Evolutionary conservation across 2,888 invertebrate species (phyloP).

Genomic region (Synergus laeviventris): DNA sequence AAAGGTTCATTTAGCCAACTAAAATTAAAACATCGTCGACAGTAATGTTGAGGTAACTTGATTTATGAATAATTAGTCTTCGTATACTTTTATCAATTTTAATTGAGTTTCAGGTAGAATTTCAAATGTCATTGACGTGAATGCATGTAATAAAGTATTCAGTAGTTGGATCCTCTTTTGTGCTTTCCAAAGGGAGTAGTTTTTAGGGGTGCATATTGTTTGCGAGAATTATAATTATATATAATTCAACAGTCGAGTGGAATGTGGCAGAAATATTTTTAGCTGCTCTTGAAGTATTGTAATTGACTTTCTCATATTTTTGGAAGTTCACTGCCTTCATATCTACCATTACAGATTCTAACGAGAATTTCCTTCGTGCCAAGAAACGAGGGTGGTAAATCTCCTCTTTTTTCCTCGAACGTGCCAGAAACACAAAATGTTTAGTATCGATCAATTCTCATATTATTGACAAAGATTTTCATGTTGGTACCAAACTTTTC

Average conservation of each 20-base stretch:
- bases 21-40: slow-evolving; percentile 8
- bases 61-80: slow-evolving; percentile 4
- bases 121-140: too few relatives aligned
- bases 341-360: slow-evolving; percentile 27
- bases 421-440: slow-evolving; percentile 16
- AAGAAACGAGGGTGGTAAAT: slow-evolving; percentile 1
- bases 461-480: not conserved
- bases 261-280: too few relatives aligned
- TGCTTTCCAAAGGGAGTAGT: too few relatives aligned
- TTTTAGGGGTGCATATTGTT: too few relatives aligned
- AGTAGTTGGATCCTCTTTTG: too few relatives aligned
- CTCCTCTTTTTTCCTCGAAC: not conserved
- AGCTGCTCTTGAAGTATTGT: too few relatives aligned
- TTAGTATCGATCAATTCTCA: not conserved
- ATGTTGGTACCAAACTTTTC: too few relatives aligned
- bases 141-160: too few relatives aligned
- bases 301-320: too few relatives aligned
- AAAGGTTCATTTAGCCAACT: slow-evolving; percentile 14
- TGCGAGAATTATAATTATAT: too few relatives aligned
- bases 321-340: not conserved
- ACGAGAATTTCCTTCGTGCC: slow-evolving; percentile 30
- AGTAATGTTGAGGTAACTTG: not conserved
- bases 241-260: too few relatives aligned
- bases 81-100: not conserved
- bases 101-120: not conserved